These are phyloP conservation scores for Mionectes macconnelli DNA, from an alignment of 2,113 vertebrate genomes.

Conservation along the genomic window DNA sequence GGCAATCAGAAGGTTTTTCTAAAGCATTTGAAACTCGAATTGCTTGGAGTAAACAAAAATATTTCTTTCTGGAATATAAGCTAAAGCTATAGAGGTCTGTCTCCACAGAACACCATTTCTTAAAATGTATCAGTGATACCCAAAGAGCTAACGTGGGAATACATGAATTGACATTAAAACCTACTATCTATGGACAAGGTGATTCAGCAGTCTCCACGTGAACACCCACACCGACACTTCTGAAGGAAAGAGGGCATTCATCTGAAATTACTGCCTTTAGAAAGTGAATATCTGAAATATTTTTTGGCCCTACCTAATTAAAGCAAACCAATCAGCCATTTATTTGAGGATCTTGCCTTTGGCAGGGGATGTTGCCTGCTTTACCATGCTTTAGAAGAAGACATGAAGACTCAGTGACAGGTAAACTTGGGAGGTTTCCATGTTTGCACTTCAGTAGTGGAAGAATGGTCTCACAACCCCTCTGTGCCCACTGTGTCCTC, in stretches of 20 bases:
- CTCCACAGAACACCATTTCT: background rate
- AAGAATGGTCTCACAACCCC: background rate
- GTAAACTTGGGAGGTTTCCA: background rate
- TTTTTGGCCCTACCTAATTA: background rate
- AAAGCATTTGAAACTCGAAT: background rate
- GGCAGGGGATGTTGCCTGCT: background rate
- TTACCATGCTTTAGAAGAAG: background rate
- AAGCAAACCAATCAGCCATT: background rate
- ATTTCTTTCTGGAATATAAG: background rate
- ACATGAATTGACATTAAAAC: background rate
- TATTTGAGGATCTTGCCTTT: background rate
- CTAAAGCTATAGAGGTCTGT: background rate
- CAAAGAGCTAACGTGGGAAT: background rate
- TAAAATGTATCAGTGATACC: background rate
- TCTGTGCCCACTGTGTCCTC: background rate
- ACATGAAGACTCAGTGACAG: background rate
- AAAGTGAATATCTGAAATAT: background rate
- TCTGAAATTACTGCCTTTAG: background rate
- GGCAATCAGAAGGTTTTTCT: background rate
- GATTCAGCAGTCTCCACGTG: background rate
- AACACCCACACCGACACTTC: background rate
- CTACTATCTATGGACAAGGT: background rate
- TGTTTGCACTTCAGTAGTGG: fast-evolving
- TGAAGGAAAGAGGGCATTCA: background rate
- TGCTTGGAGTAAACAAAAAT: background rate